Conservation (phyloP, 2,797 vertebrate genomes). For the Leucoraja ocellata region DNA sequence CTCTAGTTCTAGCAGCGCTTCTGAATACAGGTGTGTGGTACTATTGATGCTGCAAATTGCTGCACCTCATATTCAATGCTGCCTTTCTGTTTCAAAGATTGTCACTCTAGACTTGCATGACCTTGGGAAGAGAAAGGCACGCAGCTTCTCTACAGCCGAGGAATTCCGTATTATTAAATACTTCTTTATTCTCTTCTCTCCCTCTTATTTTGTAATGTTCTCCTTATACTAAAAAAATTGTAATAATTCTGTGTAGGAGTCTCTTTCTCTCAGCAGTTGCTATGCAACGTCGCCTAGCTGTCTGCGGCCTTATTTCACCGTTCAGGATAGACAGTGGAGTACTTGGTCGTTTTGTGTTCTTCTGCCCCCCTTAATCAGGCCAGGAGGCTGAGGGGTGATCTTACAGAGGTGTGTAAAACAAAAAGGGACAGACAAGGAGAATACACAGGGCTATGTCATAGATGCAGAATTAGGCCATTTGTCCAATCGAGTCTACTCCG, state of each 20-base stretch:
- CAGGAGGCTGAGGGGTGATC: too few relatives aligned
- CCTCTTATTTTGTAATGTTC: constrained; percentile 41
- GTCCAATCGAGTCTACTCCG: too few relatives aligned
- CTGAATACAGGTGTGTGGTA: constrained; percentile 37
- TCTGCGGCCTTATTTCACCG: constrained; percentile 74
- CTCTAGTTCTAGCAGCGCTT: neutral
- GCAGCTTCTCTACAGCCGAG: constrained; percentile 16
- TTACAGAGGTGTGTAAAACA: too few relatives aligned
- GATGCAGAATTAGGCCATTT: too few relatives aligned
- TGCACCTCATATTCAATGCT: constrained; percentile 25
- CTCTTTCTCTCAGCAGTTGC: constrained; percentile 60
- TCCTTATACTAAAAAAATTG: constrained; percentile 53
- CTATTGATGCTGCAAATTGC: constrained; percentile 35
- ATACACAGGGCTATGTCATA: too few relatives aligned
- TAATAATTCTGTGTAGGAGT: constrained; percentile 49
- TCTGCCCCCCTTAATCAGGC: constrained; percentile 56
- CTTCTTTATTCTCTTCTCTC: constrained; percentile 38
- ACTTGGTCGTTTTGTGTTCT: constrained; percentile 67
- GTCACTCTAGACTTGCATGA: constrained; percentile 15
- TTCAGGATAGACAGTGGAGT: constrained; percentile 76
- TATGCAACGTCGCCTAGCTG: constrained; percentile 65
- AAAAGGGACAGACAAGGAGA: too few relatives aligned
- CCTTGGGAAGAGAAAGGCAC: constrained; percentile 32
- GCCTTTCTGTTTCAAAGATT: constrained; percentile 35
- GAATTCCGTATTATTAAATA: constrained; percentile 46